These are phyloP conservation scores for Bombyx mori DNA, from an alignment of 1,140 invertebrate genomes.

Conservation along the genomic window DNA sequence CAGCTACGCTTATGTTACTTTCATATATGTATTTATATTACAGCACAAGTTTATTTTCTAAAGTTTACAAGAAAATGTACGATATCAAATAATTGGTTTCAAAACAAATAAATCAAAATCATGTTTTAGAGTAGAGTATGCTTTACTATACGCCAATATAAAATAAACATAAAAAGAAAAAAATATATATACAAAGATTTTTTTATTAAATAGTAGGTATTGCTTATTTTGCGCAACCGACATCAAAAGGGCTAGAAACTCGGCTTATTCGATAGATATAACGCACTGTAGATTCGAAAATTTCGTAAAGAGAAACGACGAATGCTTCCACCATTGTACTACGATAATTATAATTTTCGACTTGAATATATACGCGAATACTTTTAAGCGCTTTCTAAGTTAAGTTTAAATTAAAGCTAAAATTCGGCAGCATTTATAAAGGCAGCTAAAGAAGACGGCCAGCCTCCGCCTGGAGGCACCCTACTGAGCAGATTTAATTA, in stretches of 20 bases:
- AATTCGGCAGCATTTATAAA: constrained; percentile 56
- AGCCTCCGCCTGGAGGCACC: constrained; percentile 42
- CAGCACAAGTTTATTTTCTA: too few species aligned
- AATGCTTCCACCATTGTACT: constrained; percentile 12
- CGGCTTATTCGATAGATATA: constrained; percentile 5
- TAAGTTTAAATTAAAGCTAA: constrained; percentile 60
- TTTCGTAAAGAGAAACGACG: constrained; percentile 8
- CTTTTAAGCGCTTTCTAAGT: constrained; percentile 41
- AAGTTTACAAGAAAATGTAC: too few species aligned
- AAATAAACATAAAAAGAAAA: too few species aligned
- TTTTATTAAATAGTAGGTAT: constrained; percentile 5
- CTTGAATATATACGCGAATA: constrained; percentile 32
- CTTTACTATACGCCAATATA: too few species aligned
- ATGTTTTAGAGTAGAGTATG: too few species aligned
- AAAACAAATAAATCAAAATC: too few species aligned
- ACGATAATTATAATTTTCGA: constrained; percentile 18
- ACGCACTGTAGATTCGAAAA: constrained; percentile 6
- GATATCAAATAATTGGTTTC: too few species aligned
- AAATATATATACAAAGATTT: too few species aligned
- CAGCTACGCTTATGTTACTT: too few species aligned
- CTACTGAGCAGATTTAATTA: constrained; percentile 67
- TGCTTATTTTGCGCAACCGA: constrained; percentile 8
- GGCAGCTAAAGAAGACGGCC: constrained; percentile 36
- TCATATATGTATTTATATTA: too few species aligned
- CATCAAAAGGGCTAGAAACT: constrained; percentile 5